Conservation (phyloP, 2,113 vertebrate species). For the Myiagra hebetior region DNA sequence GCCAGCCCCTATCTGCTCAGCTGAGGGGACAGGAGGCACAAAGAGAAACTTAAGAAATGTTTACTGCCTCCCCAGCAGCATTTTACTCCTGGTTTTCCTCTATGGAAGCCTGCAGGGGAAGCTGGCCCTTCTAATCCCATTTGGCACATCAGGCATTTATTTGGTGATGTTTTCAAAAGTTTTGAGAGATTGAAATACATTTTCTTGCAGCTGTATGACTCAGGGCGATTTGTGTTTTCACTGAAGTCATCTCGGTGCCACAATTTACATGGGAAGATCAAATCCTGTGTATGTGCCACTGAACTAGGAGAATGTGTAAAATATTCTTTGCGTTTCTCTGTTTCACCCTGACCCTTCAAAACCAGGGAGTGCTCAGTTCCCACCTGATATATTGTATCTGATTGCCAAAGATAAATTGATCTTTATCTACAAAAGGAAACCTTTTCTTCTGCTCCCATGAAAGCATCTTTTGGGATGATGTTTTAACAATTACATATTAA, state of each 20-base stretch:
- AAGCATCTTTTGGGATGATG: neutral
- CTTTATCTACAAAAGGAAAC: neutral
- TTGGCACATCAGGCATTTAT: neutral
- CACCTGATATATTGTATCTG: neutral
- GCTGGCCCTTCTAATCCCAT: neutral
- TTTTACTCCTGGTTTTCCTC: neutral
- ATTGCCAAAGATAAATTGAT: neutral
- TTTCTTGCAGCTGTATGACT: neutral
- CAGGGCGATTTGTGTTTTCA: neutral
- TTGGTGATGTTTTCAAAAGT: neutral
- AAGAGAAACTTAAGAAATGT: neutral
- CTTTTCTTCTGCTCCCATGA: neutral
- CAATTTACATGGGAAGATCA: neutral
- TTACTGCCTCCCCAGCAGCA: neutral
- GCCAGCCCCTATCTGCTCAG: neutral
- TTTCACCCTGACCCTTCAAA: neutral
- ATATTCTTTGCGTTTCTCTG: neutral
- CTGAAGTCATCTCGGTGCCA: neutral
- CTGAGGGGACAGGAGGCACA: neutral
- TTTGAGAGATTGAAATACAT: neutral
- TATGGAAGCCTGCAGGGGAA: neutral
- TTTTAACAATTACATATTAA: neutral
- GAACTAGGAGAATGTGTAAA: neutral
- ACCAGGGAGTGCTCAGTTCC: neutral
- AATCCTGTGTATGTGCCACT: neutral